Base-by-base conservation (phyloP, 1,140 invertebrate genomes). In the Lineus longissimus region DNA sequence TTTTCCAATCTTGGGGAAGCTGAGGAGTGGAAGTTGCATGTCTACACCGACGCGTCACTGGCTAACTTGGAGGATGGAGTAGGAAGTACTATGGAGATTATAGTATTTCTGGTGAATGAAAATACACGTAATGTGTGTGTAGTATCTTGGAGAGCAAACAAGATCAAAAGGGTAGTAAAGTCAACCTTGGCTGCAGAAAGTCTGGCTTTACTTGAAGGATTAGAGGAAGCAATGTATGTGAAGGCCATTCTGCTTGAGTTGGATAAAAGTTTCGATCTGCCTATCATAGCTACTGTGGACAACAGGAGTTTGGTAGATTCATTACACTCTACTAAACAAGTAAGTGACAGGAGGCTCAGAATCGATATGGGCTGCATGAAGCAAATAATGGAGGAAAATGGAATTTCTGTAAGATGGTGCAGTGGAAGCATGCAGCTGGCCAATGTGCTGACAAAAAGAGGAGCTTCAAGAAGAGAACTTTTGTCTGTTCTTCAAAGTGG, bases 171-270 rank as follows among this genome's bases (percentile, higher is more conserved):
- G 15, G 59, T 58, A 36, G 55, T 68, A 15, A 22, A 30, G 15
- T 65, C 60, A 40, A 65, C 58, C 15, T 58, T 69, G 27, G 59
- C 64, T 31, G 57, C 67, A 22, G 67, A 66, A 63, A 56, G 31
- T 9, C 59, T 62, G 19, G 41, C 59, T 22, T 31, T 62, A 43
- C 57, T 60, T 40, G 56, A 36, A n/a, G n/a, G n/a, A n/a, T n/a
- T n/a, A n/a, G n/a, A n/a, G n/a, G n/a, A n/a, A n/a, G n/a, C n/a
- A n/a, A n/a, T n/a, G n/a, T n/a, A n/a, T n/a, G n/a, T n/a, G n/a
- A n/a, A 36, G 15, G 33, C 33, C 33, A 36, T 36, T 4, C 33
- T 36, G 33, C 4, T 7, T 4, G 33, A 36, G 33, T 4, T 36
- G 4, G 4, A 7, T 36, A 15, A 15, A 36, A 15, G 15, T 36